These are phyloP conservation scores for Altica lythri DNA, from an alignment of 2,888 invertebrate genomes.

Conservation along the genomic window DNA sequence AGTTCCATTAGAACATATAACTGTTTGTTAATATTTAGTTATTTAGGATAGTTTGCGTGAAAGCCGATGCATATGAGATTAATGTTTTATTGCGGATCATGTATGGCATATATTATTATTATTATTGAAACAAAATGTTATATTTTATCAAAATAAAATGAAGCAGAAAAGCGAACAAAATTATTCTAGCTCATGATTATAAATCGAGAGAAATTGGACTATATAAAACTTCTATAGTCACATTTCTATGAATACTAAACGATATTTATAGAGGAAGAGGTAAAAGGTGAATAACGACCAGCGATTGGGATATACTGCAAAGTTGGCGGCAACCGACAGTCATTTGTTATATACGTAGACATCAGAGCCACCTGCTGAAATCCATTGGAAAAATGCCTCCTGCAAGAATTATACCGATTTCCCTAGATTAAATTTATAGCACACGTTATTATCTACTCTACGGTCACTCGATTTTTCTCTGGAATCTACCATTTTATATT, in stretches of 20 bases:
- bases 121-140: too few relatives aligned
- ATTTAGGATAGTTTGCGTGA: too few relatives aligned
- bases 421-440: conserved; percentile 24
- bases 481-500: background rate
- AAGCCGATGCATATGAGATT: too few relatives aligned
- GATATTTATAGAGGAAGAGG: conserved; percentile 5
- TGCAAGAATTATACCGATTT: conserved; percentile 26
- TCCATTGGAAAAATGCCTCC: conserved; percentile 40
- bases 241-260: conserved; percentile 9
- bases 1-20: too few relatives aligned
- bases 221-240: too few relatives aligned
- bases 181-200: too few relatives aligned
- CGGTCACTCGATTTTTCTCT: conserved; percentile 5
- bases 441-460: conserved; percentile 13
- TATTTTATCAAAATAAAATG: too few relatives aligned
- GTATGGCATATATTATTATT: too few relatives aligned
- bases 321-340: conserved; percentile 41
- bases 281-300: conserved; percentile 16
- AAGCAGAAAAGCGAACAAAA: too few relatives aligned
- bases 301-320: conserved; percentile 14
- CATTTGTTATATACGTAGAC: conserved; percentile 42
- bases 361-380: conserved; percentile 42
- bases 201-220: too few relatives aligned
- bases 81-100: too few relatives aligned
- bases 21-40: too few relatives aligned